phyloP scores from a whole-genome alignment of 2,113 vertebrate species.

The Sphaerodactylus townsendi region DNA sequence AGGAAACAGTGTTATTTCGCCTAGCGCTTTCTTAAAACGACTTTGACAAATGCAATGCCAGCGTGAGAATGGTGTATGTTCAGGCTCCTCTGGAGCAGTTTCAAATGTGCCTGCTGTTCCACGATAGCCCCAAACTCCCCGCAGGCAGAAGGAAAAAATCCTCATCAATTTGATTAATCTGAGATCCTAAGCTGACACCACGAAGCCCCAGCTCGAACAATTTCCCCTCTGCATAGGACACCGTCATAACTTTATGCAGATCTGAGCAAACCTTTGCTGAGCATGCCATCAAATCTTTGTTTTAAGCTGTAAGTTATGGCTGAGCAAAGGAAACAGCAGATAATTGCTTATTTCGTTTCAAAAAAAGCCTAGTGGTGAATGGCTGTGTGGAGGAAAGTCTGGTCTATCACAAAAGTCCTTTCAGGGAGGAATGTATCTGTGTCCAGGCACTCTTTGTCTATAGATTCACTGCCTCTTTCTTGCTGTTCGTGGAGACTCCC shows the following conservation, averaged over 20 bases:
- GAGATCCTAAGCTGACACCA: not conserved
- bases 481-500: too few relatives aligned
- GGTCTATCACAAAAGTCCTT: too few relatives aligned
- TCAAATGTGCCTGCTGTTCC: slow-evolving; percentile 22
- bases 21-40: not conserved
- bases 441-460: too few relatives aligned
- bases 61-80: not conserved
- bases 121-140: slow-evolving; percentile 14
- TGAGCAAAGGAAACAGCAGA: not conserved
- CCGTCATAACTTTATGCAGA: not conserved
- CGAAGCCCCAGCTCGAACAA: not conserved
- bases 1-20: not conserved
- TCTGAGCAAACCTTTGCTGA: not conserved
- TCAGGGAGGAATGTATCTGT: too few relatives aligned
- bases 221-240: not conserved
- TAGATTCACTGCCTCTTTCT: too few relatives aligned
- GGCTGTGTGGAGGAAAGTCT: too few relatives aligned
- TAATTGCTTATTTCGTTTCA: not conserved
- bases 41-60: slow-evolving; percentile 16
- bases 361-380: not conserved
- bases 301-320: not conserved
- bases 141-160: not conserved
- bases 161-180: slow-evolving; percentile 26
- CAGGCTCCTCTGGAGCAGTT: slow-evolving; percentile 18
- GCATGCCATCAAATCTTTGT: not conserved